Percentiles rank a stretch among this genome's conserved stretches.
These are phyloP conservation scores for Actinia tenebrosa DNA, from an alignment of 64 coral and sea anemone genomes.

Conservation along the genomic window DNA sequence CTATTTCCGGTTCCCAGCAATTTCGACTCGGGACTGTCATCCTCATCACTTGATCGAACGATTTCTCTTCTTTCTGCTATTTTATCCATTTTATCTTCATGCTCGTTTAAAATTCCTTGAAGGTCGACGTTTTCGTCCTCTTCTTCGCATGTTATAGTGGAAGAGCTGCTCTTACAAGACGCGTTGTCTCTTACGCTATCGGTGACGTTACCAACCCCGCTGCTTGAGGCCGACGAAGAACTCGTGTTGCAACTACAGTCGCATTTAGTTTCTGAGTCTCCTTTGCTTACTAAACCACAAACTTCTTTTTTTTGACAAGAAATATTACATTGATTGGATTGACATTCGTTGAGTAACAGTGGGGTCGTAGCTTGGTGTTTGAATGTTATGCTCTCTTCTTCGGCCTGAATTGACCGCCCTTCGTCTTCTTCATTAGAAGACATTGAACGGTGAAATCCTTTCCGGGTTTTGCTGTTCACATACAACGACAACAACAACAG, in stretches of 20 bases:
- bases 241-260: neutral
- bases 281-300: neutral
- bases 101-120: neutral
- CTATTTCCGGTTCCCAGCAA: neutral
- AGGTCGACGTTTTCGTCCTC: neutral
- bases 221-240: neutral
- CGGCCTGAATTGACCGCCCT: neutral
- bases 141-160: neutral
- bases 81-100: neutral
- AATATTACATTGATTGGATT: neutral
- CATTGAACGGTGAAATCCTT: neutral
- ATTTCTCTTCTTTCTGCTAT: neutral
- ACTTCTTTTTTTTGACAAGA: neutral
- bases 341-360: neutral
- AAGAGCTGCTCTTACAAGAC: conserved; percentile 5
- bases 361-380: neutral
- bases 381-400: neutral
- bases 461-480: neutral
- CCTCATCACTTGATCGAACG: neutral
- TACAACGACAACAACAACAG: neutral
- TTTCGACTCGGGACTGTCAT: neutral
- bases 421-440: conserved; percentile 1
- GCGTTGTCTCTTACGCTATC: neutral
- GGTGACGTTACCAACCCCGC: neutral
- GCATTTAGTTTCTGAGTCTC: neutral